phyloP scores from a whole-genome alignment of 2,797 vertebrate genomes.

The Anguilla pacifica region DNA sequence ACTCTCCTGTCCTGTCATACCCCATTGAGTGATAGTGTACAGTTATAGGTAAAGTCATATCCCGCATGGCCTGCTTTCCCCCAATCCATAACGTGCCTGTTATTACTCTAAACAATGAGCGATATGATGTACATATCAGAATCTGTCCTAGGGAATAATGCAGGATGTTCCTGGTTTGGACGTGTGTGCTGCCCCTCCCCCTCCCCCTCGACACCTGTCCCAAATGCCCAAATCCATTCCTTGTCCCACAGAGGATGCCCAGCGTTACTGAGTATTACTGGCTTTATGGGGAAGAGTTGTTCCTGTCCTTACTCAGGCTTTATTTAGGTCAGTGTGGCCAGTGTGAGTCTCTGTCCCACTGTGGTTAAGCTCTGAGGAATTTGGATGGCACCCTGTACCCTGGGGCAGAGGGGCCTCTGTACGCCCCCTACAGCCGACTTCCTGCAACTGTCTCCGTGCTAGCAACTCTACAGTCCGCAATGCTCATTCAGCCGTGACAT shows the following conservation, averaged over 20 bases:
- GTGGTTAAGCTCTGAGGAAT: constrained; percentile 37
- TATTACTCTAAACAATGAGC: constrained; percentile 2
- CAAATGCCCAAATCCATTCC: neutral
- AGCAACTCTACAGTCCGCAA: neutral
- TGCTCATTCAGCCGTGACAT: neutral
- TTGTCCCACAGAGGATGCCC: neutral
- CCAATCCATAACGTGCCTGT: neutral
- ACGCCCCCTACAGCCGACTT: neutral
- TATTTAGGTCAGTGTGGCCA: neutral
- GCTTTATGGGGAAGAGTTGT: neutral
- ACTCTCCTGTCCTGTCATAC: neutral
- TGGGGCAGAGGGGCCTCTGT: neutral
- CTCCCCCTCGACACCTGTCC: neutral
- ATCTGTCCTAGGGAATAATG: neutral
- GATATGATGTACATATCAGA: neutral
- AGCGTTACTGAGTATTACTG: neutral
- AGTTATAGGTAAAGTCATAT: neutral
- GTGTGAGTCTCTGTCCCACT: constrained; percentile 6
- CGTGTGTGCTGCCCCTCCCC: neutral
- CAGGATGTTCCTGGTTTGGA: neutral
- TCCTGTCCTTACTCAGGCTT: neutral
- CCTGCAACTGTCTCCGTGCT: neutral
- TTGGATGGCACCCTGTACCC: neutral
- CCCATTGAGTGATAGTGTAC: neutral
- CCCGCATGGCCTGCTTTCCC: neutral